Base-by-base conservation (phyloP, 2,888 invertebrate genomes). In the Catonia carolina region DNA sequence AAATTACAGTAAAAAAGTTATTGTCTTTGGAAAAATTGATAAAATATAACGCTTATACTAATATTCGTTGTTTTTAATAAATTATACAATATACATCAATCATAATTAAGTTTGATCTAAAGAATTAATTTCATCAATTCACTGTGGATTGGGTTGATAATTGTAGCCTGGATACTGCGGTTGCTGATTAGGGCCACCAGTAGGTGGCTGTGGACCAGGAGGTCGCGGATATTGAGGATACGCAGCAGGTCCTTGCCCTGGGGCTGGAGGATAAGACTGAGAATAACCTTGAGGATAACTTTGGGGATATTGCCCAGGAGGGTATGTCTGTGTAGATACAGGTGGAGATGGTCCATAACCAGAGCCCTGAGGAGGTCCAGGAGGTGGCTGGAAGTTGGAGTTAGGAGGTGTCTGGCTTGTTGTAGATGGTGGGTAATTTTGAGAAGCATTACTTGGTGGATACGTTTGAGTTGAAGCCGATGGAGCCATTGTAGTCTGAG, bases 121-220 rank as follows among this genome's bases (percentile, higher is more conserved):
- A n/a, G n/a, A n/a, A n/a, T n/a, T n/a, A n/a, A n/a, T 27, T 27
- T 27, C 27, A 27, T 6, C 5, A 8, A 27, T 55, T 66, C 81
- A 84, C 70, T 85, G 84, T 27, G 83, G 79, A 50, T 87, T 86
- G 60, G 89, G 89, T 67, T 89, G 88, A 69, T 87, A 88, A 51
- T 86, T 83, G 69, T 88, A 89, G 36, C 86, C 84, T 6, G 66
- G 63, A 48, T 68, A 67, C 39, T 67, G 67, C n/a, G 79, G 78
- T 3, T 68, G 78, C 36, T 77, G 78, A 68, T 77, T 77, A 66
- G 78, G 78, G 51, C 77, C 76, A 27, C 57, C 51, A 14, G 77
- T 77, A 2, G 82, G 81, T 7, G 51, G 52, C 14, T 62, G 62
- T 31, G 66, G 67, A n/a, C 62, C 64, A 17, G 67, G 66, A 17